Base-by-base conservation (phyloP, 1,140 invertebrate genomes). In the Procambarus virginalis region DNA sequence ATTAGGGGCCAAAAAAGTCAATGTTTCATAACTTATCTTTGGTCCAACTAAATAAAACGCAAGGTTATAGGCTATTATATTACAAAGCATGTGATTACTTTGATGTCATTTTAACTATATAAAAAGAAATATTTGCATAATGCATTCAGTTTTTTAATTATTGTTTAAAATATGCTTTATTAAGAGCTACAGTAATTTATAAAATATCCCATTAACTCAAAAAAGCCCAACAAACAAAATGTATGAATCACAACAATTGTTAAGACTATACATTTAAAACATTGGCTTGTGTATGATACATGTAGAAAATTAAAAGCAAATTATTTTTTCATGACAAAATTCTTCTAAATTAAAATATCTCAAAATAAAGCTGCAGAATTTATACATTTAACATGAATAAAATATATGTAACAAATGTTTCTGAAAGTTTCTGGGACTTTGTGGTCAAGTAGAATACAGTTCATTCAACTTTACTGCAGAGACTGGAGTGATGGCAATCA, bases 21-120 rank as follows among this genome's bases (percentile, higher is more conserved):
- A 34, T 68, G 8, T 73, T 34, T 73, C 68, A 73, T 73, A 73
- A 73, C n/a, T 73, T 34, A 73, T 73, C 68, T 73, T 73, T 73
- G 68, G 68, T 73, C 34, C 68, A 73, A 73, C n/a, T 73, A 73
- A 73, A 34, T 73, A 73, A 8, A 73, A 73, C 6, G 34, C 14
- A 73, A 73, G 34, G 6, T 73, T 22, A 73, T 73, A 10, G 8
- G 68, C 68, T 34, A 73, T 9, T 73, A 73, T 73, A 20, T 73
- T 73, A 73, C 22, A 73, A 73, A 3, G 68, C 68, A 34, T 34
- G 60, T 64, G 60, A 64, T 14, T 64, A 64, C 12, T 20, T 64
- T 17, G 51, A 64, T 0, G 55, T 58, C 2, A 58, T 58, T 55
- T 55, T 64, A 64, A 64, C 17, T 20, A 20, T 34, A 64, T 64